Evolutionary conservation across 2,888 invertebrate species (phyloP).

Genomic region (Drosophila fulvimacula): DNA sequence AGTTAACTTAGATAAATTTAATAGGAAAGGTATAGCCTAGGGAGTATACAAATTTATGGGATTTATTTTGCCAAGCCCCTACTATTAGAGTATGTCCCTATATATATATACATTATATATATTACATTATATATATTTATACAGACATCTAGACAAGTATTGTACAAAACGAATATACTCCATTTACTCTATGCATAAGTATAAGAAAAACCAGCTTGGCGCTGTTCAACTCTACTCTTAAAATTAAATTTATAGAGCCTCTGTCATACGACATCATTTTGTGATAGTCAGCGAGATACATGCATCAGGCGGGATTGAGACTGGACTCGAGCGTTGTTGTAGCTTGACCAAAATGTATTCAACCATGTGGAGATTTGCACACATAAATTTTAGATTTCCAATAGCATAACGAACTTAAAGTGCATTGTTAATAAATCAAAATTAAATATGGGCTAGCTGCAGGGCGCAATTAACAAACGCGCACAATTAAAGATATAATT

Average conservation of each 20-base stretch:
- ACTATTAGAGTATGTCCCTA: too few species aligned
- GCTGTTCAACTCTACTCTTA: conserved; percentile 6
- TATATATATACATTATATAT: too few species aligned
- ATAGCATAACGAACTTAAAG: not conserved
- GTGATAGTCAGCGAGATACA: conserved; percentile 34
- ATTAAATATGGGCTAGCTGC: conserved; percentile 8
- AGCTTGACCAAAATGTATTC: not conserved
- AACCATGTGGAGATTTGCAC: not conserved
- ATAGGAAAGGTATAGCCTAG: too few species aligned
- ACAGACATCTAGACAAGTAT: not conserved
- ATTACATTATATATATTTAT: too few species aligned
- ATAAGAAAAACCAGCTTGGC: conserved; percentile 17
- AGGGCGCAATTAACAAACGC: conserved; percentile 29
- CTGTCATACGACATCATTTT: conserved; percentile 14
- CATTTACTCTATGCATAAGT: too few species aligned
- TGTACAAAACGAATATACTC: not conserved
- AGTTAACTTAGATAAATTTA: not conserved
- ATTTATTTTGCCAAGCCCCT: too few species aligned
- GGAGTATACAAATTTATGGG: too few species aligned
- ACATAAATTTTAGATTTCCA: not conserved
- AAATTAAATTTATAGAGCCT: conserved; percentile 34
- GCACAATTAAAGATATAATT: conserved; percentile 57
- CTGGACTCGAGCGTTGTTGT: conserved; percentile 3
- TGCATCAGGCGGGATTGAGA: too few species aligned
- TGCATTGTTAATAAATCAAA: conserved; percentile 30